Evolutionary conservation across 1,140 invertebrate genomes (phyloP), one percentile per base, ranked within the genome.

Genomic region (Piezodorus guildinii): DNA sequence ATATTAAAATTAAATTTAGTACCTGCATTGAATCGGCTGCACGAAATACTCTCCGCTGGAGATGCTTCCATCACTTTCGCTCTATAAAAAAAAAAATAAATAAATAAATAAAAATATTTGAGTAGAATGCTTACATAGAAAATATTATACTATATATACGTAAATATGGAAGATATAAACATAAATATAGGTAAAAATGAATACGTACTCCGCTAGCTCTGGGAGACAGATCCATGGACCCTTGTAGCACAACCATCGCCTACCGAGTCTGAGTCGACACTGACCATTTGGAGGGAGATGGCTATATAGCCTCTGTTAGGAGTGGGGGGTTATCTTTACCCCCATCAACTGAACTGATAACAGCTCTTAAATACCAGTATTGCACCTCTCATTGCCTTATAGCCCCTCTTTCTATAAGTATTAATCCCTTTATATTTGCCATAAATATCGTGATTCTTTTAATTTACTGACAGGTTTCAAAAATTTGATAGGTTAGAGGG

Each of bases 11-110:
- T 52, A 21, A 23, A 8, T n/a, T 2, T 64, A 39, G 19, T 23
- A 58, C 49, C 49, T 45, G 60, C 67, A 68, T 25, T 63, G 65
- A 12, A 66, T 58, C n/a, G 60, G 58, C 44, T 39, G 59, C 3
- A 43, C 27, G 0, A 19, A 34, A 30, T 17, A 17, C 9, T 68
- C 64, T 15, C 59, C 59, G 34, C 66, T 68, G 15, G 66, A 68
- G 5, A 63, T 12, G 39, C 66, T 68, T 4, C 66, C 64, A 34
- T 68, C 66, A 44, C 66, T 68, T 19, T 68, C 66, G 51, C 66
- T 65, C 64, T 68, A 54, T 23, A 63, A 63, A 59, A 58, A 39
- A 39, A 17, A 65, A 65, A 60, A n/a, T 15, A 39, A 39, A 39
- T 10, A 39, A 39, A 39, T 6, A 10, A 39, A 39, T 39, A 6